Conservation (phyloP, 1,140 invertebrate genomes). For the Periplaneta americana region DNA sequence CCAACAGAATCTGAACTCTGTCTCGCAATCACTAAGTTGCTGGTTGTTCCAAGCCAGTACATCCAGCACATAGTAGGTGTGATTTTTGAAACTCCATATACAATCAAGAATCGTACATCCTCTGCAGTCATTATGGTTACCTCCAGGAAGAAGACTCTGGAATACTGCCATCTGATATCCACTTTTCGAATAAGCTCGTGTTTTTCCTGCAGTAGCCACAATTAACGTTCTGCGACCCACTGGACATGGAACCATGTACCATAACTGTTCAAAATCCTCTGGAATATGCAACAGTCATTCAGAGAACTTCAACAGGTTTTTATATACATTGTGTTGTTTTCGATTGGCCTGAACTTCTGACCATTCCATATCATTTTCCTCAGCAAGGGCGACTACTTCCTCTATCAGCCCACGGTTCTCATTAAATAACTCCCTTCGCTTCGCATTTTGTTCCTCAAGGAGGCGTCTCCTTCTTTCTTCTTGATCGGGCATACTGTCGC, state of each 20-base stretch:
- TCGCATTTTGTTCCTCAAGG: too few relatives aligned
- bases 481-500: too few relatives aligned
- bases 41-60: constrained; percentile 76
- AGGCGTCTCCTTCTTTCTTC: too few relatives aligned
- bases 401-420: too few relatives aligned
- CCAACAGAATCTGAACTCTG: constrained; percentile 74
- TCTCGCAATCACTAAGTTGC: constrained; percentile 71
- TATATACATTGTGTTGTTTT: constrained; percentile 27
- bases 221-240: constrained; percentile 71
- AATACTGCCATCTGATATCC: constrained; percentile 55
- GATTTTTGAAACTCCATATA: constrained; percentile 56
- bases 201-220: constrained; percentile 61
- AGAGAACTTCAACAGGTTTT: constrained; percentile 65
- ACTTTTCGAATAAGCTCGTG: constrained; percentile 63
- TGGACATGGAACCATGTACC: constrained; percentile 80
- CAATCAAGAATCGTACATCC: constrained; percentile 69
- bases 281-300: constrained; percentile 90
- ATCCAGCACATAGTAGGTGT: constrained; percentile 74
- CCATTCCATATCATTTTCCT: too few relatives aligned
- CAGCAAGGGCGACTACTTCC: too few relatives aligned
- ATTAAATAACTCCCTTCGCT: too few relatives aligned
- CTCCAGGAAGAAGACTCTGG: constrained; percentile 70
- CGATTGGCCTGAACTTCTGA: background rate
- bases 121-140: constrained; percentile 38
- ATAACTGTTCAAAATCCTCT: constrained; percentile 66